Evolutionary conservation across 2,113 vertebrate genomes (phyloP).

Genomic region (Mus spicilegus): DNA sequence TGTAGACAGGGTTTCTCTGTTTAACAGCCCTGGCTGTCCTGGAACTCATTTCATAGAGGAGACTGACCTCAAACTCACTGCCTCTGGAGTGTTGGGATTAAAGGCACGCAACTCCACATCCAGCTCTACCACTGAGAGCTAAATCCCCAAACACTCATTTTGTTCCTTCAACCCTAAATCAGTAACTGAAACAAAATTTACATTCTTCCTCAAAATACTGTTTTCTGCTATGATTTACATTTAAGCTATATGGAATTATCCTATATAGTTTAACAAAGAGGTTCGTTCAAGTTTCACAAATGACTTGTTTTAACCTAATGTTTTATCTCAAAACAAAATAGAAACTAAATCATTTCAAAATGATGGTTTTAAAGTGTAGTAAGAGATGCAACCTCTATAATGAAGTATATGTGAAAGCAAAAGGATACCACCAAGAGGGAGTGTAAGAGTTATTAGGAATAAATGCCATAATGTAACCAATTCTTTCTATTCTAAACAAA

Average conservation of each 20-base stretch:
- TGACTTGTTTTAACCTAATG: constrained; percentile 20
- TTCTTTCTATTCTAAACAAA: neutral
- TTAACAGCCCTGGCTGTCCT: neutral
- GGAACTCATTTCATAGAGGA: neutral
- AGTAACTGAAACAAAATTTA: neutral
- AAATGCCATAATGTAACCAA: neutral
- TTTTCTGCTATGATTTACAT: constrained; percentile 23
- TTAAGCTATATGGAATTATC: constrained; percentile 42
- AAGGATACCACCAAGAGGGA: neutral
- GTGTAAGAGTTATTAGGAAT: neutral
- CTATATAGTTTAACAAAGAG: constrained; percentile 26
- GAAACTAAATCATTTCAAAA: constrained; percentile 40
- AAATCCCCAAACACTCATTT: neutral
- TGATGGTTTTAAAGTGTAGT: constrained; percentile 44
- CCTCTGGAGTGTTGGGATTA: neutral
- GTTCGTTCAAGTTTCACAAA: constrained; percentile 40
- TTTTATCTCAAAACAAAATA: neutral
- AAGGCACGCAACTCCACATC: neutral
- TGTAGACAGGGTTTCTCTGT: neutral
- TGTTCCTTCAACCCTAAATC: neutral
- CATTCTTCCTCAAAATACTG: neutral
- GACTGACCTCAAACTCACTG: neutral
- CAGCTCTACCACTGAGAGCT: neutral
- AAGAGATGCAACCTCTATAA: neutral
- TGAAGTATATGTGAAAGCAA: neutral